Evolutionary conservation across 2,888 invertebrate genomes (phyloP).

Genomic region (Alloplasta piceator): DNA sequence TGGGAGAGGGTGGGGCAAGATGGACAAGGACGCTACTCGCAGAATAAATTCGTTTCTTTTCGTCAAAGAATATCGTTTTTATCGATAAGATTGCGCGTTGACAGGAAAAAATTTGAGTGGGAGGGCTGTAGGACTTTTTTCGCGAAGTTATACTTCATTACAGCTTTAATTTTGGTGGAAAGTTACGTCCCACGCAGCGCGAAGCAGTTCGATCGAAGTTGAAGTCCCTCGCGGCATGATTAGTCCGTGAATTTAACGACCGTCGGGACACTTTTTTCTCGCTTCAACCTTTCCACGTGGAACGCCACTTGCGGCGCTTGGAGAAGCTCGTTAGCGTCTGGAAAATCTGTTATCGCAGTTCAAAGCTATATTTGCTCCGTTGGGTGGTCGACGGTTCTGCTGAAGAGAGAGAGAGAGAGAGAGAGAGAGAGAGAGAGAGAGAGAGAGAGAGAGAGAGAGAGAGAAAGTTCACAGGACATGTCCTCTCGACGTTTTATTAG

Average conservation of each 20-base stretch:
- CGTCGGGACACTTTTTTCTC: constrained; percentile 9
- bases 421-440: background rate
- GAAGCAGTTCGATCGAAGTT: too few relatives aligned
- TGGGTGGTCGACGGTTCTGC: constrained; percentile 33
- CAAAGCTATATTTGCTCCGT: constrained; percentile 34
- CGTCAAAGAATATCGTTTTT: too few relatives aligned
- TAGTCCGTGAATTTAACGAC: constrained; percentile 39
- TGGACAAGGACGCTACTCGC: background rate
- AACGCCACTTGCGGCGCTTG: constrained; percentile 41
- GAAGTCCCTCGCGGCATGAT: background rate
- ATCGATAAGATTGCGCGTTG: too few relatives aligned
- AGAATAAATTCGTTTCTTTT: too few relatives aligned
- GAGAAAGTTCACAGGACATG: constrained; percentile 20
- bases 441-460: background rate
- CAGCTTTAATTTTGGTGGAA: background rate
- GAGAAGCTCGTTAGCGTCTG: constrained; percentile 40
- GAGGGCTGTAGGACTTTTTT: too few relatives aligned
- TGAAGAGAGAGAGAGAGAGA: constrained; percentile 5
- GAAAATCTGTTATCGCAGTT: constrained; percentile 42
- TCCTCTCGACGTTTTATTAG: constrained; percentile 52
- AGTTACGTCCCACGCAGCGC: background rate
- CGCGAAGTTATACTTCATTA: too few relatives aligned
- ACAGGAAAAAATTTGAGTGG: background rate
- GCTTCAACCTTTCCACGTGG: constrained; percentile 1
- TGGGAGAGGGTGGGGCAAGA: too few relatives aligned